Conservation (phyloP, 1,140 invertebrate genomes). For the Pseudomyrmex gracilis region DNA sequence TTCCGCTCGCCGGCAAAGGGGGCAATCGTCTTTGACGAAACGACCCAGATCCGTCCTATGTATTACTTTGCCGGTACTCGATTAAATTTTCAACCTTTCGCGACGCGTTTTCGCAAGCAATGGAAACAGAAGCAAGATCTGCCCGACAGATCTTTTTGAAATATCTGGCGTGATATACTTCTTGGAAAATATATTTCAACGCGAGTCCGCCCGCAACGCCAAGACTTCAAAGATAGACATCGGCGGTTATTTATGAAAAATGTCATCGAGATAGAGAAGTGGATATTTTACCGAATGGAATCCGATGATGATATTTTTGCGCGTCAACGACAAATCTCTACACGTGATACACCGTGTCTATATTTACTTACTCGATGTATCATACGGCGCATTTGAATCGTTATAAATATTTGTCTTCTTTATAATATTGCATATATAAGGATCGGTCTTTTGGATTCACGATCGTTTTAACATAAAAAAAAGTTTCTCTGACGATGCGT, state of each 20-base stretch:
- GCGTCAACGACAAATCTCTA: neutral
- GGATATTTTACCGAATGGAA: slow-evolving; percentile 32
- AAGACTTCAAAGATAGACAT: slow-evolving; percentile 57
- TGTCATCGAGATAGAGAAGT: slow-evolving; percentile 53
- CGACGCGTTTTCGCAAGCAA: slow-evolving; percentile 14
- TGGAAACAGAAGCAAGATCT: slow-evolving; percentile 48
- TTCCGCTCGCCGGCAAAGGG: neutral
- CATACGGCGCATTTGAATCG: neutral
- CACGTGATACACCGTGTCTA: neutral
- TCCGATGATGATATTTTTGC: slow-evolving; percentile 43
- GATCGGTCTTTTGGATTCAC: too few species aligned
- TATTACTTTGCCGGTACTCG: slow-evolving; percentile 41
- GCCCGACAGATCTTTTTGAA: slow-evolving; percentile 52
- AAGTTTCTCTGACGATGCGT: too few species aligned
- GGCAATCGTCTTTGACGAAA: slow-evolving; percentile 15
- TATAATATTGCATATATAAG: slow-evolving; percentile 18
- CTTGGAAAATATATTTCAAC: slow-evolving; percentile 36
- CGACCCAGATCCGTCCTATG: slow-evolving; percentile 32
- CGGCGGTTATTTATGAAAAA: slow-evolving; percentile 58
- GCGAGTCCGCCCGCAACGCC: slow-evolving; percentile 16
- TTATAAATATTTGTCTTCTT: slow-evolving; percentile 6
- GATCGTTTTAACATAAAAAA: too few species aligned
- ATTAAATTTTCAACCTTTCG: slow-evolving; percentile 49
- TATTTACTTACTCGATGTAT: slow-evolving; percentile 4
- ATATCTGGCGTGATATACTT: slow-evolving; percentile 49